Base-by-base conservation (phyloP, 2,797 vertebrate genomes). In the Pangasius sanitwongsei region DNA sequence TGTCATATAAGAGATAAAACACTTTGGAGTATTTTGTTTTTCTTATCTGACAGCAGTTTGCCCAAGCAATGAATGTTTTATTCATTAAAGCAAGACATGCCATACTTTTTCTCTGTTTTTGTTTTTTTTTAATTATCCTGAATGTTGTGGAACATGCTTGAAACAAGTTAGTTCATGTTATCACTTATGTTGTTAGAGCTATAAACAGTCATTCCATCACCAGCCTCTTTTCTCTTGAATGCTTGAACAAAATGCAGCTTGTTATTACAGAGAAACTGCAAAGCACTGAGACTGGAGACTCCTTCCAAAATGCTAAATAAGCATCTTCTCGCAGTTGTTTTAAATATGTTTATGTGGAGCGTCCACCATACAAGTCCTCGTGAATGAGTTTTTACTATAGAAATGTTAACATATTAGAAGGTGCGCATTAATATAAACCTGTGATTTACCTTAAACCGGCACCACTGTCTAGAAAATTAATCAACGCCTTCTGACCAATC, bases 161-260 rank as follows among this genome's bases (percentile, higher is more conserved):
- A 11, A 57, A 57, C 77, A 18, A 34, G 50, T 53, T 57, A 9
- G n/a, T 59, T 6, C n/a, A 23, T 34, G 16, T 55, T 31, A 41
- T 37, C 34, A 72, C 18, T 5, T 23, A 57, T 34, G 31, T 11
- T 80, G 5, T 53, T 31, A 11, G 53, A 34, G 15, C 31, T 55
- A 80, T 80, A 80, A 80, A 57, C 75, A 78, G 15, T 57, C 31
- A 34, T 50, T 75, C 9, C 41, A 75, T 75, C 41, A 75, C n/a
- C 25, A 16, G 1, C 28, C 2, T 48, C 5, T n/a, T 77, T 48
- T 25, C 5, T n/a, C 12, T 53, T 53, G 4, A 77, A 77, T 77
- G 3, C 41, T n/a, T 75, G 11, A 78, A n/a, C 23, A 55, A 55
- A 55, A 18, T 55, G 53, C 1, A 75, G 23, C 41, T 75, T 44